A percentile compares a stretch with the other conserved stretches of the same genome.
Conservation (phyloP, 2,888 invertebrate genomes). For the Orthonychiurus folsomi region DNA sequence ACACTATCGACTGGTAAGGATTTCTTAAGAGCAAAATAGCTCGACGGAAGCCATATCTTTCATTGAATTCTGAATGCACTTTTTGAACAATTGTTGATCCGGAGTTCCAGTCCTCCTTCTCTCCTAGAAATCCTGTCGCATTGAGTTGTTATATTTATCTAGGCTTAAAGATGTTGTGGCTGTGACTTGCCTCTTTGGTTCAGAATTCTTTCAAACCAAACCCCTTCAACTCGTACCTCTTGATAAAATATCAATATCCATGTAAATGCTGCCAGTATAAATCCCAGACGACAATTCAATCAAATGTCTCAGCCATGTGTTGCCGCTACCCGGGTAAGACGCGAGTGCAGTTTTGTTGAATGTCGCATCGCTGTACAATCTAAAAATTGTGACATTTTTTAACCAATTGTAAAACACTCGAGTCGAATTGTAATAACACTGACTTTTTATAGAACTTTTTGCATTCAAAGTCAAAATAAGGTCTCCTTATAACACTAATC, state of each 20-base stretch:
- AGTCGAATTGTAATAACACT: too few relatives aligned
- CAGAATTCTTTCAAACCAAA: too few relatives aligned
- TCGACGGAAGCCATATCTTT: slow-evolving; percentile 28
- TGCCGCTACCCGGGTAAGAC: slow-evolving; percentile 42
- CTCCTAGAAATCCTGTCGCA: slow-evolving; percentile 42
- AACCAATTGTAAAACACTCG: too few relatives aligned
- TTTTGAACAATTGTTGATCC: slow-evolving; percentile 44
- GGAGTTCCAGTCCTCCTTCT: slow-evolving; percentile 41
- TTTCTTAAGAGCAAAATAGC: slow-evolving; percentile 42
- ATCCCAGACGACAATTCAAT: slow-evolving; percentile 42
- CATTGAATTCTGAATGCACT: slow-evolving; percentile 39
- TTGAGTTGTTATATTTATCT: not conserved
- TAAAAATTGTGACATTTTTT: too few relatives aligned
- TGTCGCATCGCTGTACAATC: slow-evolving; percentile 24
- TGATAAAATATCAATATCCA: slow-evolving; percentile 40
- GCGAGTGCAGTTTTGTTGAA: slow-evolving; percentile 40
- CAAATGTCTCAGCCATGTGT: slow-evolving; percentile 43
- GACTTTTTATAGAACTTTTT: too few relatives aligned
- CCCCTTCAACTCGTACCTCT: slow-evolving; percentile 31
- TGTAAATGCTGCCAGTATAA: slow-evolving; percentile 43
- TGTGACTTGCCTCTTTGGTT: too few relatives aligned
- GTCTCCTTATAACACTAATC: too few relatives aligned
- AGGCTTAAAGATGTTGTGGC: too few relatives aligned
- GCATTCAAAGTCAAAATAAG: too few relatives aligned
- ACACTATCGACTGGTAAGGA: slow-evolving; percentile 43